Evolutionary conservation across 2,888 invertebrate genomes (phyloP).

Genomic region (Cynaeus angustus): DNA sequence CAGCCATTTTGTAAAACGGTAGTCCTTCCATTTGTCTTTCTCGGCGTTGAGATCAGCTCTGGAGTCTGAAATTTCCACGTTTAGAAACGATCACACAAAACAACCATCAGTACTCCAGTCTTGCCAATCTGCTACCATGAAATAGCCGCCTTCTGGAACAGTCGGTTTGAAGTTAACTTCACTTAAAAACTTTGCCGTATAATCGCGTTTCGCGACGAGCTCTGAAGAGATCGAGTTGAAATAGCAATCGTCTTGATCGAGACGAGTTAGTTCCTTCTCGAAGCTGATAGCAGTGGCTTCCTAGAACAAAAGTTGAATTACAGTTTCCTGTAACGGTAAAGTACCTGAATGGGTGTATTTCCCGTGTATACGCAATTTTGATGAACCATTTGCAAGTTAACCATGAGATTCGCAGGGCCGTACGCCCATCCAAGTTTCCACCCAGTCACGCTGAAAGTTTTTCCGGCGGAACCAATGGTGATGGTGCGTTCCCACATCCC

Average conservation of each 20-base stretch:
- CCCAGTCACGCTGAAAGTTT: conserved; percentile 99
- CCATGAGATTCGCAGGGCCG: conserved; percentile 87
- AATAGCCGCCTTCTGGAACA: conserved; percentile 97
- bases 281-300: conserved; percentile 92
- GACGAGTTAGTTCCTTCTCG: conserved; percentile 85
- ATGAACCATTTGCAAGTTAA: conserved; percentile 90
- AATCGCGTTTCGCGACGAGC: conserved; percentile 85
- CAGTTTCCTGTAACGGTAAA: neutral
- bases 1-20: conserved; percentile 96
- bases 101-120: neutral
- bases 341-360: conserved; percentile 85
- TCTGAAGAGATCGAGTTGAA: conserved; percentile 85
- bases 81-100: conserved; percentile 9
- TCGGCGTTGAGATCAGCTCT: conserved; percentile 83
- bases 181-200: conserved; percentile 81
- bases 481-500: conserved; percentile 99
- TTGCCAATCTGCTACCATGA: conserved; percentile 96
- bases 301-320: conserved; percentile 70
- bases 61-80: conserved; percentile 71
- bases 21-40: conserved; percentile 86
- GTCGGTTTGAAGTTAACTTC: conserved; percentile 93
- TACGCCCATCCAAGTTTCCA: conserved; percentile 98
- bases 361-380: conserved; percentile 96
- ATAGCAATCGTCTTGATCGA: conserved; percentile 86
- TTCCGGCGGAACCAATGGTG: conserved; percentile 97